A percentile compares a stretch with the other conserved stretches of the same genome.
Evolutionary conservation across 2,888 invertebrate genomes (phyloP).

Genomic region (Temnothorax unifasciatus): DNA sequence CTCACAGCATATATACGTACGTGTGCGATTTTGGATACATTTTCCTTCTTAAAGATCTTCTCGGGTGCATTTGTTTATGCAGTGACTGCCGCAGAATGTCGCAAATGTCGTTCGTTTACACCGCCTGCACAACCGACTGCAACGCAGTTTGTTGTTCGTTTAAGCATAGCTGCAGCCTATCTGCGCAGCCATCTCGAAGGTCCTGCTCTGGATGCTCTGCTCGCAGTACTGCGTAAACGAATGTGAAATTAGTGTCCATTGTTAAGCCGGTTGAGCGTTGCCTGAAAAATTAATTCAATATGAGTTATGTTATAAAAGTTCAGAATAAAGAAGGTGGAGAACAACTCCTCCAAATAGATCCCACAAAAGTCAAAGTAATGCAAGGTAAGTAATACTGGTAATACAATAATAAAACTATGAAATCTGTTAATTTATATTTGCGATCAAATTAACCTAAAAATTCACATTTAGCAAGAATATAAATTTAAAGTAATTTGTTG

Average conservation of each 20-base stretch:
- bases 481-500: background rate
- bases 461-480: background rate
- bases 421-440: background rate
- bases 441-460: slow-evolving; percentile 20
- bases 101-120: background rate
- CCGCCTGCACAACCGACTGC: background rate
- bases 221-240: background rate
- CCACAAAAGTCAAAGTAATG: background rate
- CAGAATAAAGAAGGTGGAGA: background rate
- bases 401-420: background rate
- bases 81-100: background rate
- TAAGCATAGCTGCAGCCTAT: background rate
- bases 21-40: too few relatives aligned
- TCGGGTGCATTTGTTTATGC: background rate
- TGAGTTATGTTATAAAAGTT: background rate
- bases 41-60: too few relatives aligned
- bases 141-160: background rate
- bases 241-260: background rate
- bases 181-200: background rate
- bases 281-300: background rate
- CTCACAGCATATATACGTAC: too few relatives aligned
- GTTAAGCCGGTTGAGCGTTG: background rate
- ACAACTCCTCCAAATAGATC: background rate
- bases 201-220: slow-evolving; percentile 9
- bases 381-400: background rate